Base-by-base conservation (phyloP, 1,140 invertebrate species). In the Dendrolimus kikuchii region DNA sequence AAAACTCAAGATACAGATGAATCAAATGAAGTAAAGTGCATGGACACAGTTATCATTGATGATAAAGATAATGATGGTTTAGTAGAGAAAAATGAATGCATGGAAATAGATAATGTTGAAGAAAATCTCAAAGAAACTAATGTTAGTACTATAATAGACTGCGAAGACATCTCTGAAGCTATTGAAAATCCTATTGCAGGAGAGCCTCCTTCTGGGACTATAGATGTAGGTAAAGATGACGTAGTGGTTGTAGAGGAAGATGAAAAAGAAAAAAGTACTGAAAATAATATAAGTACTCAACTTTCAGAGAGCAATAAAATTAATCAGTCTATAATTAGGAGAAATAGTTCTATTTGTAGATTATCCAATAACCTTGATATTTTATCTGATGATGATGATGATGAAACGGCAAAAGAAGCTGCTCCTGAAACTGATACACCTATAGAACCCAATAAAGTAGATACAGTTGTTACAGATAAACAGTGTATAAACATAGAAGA, bases 301-400 rank as follows among this genome's bases (percentile, higher is more conserved):
- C 1, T 23, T 1, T 23, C 23, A 3, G 23, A 23, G 23, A 23
- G 23, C 23, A 23, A 23, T 23, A 23, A 23, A 23, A 23, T 23
- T 23, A 23, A 23, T 23, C 23, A 23, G 23, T 23, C 23, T 23
- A 2, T 23, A 23, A 23, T 23, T 23, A 23, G 23, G 23, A 23
- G 23, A 23, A 44, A 36, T 44, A 51, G 7, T 5, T 5, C 66
- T 40, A 47, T 75, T 52, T 71, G 60, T 51, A 81, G 73, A 57
- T 55, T 82, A 43, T 74, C 74, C n/a, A 81, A 85, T 60, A 81
- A 70, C 5, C 57, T 85, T 38, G 67, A 84, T 59, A 81, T 82
- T 53, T 68, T 84, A 9, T 82, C 79, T 38, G 79, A 82, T 64
- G 78, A 81, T 39, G 81, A 83, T 42, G 77, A 79, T 38, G 74